Percentiles rank a stretch among this genome's conserved stretches.
Evolutionary conservation across 2,888 invertebrate genomes (phyloP).

Genomic region (Baccha elongata): DNA sequence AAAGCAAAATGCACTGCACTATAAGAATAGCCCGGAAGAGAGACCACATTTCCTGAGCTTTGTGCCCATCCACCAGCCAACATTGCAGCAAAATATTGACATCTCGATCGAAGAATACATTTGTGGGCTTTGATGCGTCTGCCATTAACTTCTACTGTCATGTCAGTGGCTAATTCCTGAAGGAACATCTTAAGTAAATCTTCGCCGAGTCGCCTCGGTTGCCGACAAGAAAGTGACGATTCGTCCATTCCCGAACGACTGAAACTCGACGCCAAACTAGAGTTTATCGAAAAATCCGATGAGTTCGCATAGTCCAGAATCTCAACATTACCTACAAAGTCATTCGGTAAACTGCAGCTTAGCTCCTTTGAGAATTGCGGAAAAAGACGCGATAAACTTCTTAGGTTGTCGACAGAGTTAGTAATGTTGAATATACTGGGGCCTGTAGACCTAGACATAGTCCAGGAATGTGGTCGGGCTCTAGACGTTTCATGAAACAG

Average conservation of each 20-base stretch:
- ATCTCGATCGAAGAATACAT: constrained; percentile 94
- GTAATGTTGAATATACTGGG: constrained; percentile 83
- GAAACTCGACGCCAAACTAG: constrained; percentile 85
- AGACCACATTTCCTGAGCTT: constrained; percentile 90
- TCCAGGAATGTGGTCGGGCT: constrained; percentile 83
- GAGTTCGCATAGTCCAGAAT: constrained; percentile 83
- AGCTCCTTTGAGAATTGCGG: constrained; percentile 84
- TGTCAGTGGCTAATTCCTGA: constrained; percentile 95
- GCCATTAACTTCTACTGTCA: constrained; percentile 92
- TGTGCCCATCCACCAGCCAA: constrained; percentile 94
- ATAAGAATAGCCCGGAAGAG: constrained; percentile 91
- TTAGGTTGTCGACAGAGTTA: constrained; percentile 84
- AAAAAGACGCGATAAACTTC: constrained; percentile 85
- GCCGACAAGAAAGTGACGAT: constrained; percentile 82
- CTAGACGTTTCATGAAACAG: constrained; percentile 79
- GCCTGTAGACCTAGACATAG: constrained; percentile 86
- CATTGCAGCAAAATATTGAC: constrained; percentile 96
- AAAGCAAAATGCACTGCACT: constrained; percentile 94
- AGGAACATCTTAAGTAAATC: constrained; percentile 95
- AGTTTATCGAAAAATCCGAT: constrained; percentile 84
- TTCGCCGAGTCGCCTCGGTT: constrained; percentile 89
- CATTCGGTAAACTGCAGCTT: constrained; percentile 81
- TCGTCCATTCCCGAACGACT: constrained; percentile 84
- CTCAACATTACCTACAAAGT: constrained; percentile 77
- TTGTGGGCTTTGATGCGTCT: constrained; percentile 94